These are phyloP conservation scores for Trichacis sp. DNA, from an alignment of 2,888 invertebrate species.

Conservation along the genomic window DNA sequence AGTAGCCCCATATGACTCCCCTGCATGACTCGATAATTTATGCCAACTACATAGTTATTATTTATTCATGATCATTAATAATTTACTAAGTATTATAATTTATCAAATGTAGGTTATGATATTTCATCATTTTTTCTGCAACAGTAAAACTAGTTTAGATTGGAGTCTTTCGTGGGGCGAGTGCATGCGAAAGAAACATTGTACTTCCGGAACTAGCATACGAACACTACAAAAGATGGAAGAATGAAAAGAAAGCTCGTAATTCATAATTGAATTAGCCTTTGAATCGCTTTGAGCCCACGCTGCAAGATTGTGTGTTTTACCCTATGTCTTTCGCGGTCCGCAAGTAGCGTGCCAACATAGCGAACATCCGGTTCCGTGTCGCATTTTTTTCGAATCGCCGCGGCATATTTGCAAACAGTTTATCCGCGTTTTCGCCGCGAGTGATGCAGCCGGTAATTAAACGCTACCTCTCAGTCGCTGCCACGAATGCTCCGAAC, in stretches of 20 bases:
- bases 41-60: too few species aligned
- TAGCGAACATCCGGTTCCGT: conserved; percentile 45
- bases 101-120: too few species aligned
- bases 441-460: too few species aligned
- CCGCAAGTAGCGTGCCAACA: conserved; percentile 39
- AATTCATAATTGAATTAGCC: conserved; percentile 45
- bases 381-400: conserved; percentile 26
- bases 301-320: conserved; percentile 32
- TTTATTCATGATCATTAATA: too few species aligned
- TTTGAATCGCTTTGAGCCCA: conserved; percentile 38
- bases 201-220: conserved; percentile 35
- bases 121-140: too few species aligned
- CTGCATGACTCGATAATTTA: too few species aligned
- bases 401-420: conserved; percentile 12
- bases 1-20: too few species aligned
- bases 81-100: too few species aligned
- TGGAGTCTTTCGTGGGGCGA: conserved; percentile 14
- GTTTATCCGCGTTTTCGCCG: conserved; percentile 9
- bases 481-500: too few species aligned
- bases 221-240: conserved; percentile 32
- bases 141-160: too few species aligned
- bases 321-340: conserved; percentile 33
- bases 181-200: conserved; percentile 18
- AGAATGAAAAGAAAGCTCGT: conserved; percentile 38
- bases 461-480: too few species aligned